A percentile compares a stretch with the other conserved stretches of the same genome.
Evolutionary conservation across 1,140 invertebrate genomes (phyloP).

Genomic region (Tetragnatha versicolor): DNA sequence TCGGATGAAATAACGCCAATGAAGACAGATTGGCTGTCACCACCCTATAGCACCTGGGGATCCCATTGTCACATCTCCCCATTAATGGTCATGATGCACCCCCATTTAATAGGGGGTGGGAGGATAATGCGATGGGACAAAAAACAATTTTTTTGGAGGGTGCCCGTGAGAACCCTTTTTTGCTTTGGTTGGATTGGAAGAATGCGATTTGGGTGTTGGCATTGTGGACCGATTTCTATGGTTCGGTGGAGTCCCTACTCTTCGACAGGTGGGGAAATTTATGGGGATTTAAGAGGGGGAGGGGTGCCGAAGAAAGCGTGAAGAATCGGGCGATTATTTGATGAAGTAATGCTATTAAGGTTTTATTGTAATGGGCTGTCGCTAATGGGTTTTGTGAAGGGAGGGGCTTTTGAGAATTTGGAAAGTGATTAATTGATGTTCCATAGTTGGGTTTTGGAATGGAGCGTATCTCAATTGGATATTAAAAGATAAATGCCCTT

Average conservation of each 20-base stretch:
- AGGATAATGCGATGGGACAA: too few relatives aligned
- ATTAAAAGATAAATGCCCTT: too few relatives aligned
- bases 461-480: neutral
- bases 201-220: slow-evolving; percentile 28
- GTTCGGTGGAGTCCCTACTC: neutral
- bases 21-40: slow-evolving; percentile 51
- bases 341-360: neutral
- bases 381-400: too few relatives aligned
- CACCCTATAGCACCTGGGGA: slow-evolving; percentile 42
- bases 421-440: neutral
- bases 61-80: slow-evolving; percentile 41
- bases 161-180: slow-evolving; percentile 20
- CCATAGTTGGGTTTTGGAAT: neutral
- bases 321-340: neutral
- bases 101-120: slow-evolving; percentile 15
- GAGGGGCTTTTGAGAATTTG: neutral
- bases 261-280: slow-evolving; percentile 47
- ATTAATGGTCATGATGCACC: too few relatives aligned
- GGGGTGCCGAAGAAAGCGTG: neutral
- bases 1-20: slow-evolving; percentile 50
- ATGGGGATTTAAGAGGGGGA: slow-evolving; percentile 35
- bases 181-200: slow-evolving; percentile 26
- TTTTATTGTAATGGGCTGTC: neutral
- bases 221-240: slow-evolving; percentile 35
- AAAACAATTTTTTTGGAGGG: neutral